These are phyloP conservation scores for Anas georgica DNA, from an alignment of 2,797 vertebrate species.

Conservation along the genomic window DNA sequence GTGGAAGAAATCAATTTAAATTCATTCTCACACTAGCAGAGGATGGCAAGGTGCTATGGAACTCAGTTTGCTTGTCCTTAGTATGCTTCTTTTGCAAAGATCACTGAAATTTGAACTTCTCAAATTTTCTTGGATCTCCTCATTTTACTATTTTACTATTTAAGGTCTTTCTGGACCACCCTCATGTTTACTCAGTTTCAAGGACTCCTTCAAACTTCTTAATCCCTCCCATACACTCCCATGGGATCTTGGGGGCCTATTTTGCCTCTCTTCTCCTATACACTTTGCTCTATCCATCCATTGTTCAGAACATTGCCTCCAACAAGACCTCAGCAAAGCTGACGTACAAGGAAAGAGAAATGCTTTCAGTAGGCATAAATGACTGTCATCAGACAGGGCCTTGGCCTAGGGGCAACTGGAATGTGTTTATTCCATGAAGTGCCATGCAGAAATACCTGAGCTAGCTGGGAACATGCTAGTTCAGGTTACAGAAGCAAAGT, in stretches of 20 bases:
- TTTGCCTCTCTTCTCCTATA: not conserved
- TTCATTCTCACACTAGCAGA: not conserved
- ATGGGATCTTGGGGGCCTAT: not conserved
- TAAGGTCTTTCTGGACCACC: not conserved
- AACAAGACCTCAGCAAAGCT: not conserved
- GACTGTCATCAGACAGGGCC: not conserved
- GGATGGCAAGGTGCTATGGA: not conserved
- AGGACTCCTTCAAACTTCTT: not conserved
- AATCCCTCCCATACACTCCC: not conserved
- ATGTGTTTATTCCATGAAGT: constrained; percentile 33
- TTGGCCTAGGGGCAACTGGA: not conserved
- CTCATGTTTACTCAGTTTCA: not conserved
- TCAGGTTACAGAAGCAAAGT: constrained; percentile 53
- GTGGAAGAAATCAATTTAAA: not conserved
- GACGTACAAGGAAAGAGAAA: not conserved
- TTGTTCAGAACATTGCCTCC: not conserved
- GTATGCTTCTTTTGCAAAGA: not conserved
- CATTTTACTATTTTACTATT: not conserved
- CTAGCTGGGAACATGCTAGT: constrained; percentile 49
- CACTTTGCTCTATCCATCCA: not conserved
- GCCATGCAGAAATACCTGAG: constrained; percentile 36
- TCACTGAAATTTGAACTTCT: not conserved
- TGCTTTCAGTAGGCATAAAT: not conserved
- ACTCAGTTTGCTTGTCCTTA: not conserved
- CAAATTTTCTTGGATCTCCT: not conserved